These are phyloP conservation scores for Phaethornis superciliosus DNA, from an alignment of 2,113 vertebrate species.

Conservation along the genomic window DNA sequence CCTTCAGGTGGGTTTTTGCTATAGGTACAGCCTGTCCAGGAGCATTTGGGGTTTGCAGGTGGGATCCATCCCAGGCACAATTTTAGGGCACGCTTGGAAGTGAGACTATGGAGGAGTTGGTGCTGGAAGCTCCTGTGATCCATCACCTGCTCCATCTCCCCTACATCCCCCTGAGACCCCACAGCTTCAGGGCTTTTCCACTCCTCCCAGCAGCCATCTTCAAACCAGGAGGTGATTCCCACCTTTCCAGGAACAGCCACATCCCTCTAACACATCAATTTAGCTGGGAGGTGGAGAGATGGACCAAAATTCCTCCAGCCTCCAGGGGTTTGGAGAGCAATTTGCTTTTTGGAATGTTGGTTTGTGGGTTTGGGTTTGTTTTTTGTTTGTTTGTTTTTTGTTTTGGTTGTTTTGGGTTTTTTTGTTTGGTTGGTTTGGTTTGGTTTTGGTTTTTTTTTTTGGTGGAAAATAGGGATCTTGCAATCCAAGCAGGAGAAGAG, in stretches of 20 bases:
- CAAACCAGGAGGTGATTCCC: background rate
- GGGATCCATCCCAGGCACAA: background rate
- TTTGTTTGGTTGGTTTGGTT: too few species aligned
- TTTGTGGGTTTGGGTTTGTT: too few species aligned
- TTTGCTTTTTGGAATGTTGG: background rate
- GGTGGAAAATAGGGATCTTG: background rate
- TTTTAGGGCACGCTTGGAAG: background rate
- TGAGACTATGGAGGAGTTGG: background rate
- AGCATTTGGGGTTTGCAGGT: background rate
- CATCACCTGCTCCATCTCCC: fast-evolving
- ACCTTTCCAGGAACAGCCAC: background rate
- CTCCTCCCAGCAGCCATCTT: background rate
- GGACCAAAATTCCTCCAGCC: background rate
- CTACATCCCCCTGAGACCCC: background rate
- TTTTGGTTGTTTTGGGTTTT: too few species aligned
- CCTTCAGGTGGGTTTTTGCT: background rate
- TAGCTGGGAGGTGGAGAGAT: background rate
- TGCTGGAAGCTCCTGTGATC: background rate
- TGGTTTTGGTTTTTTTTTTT: too few species aligned
- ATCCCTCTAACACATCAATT: background rate
- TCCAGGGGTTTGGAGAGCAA: fast-evolving
- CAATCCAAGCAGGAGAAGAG: background rate
- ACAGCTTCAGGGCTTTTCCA: background rate
- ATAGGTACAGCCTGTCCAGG: background rate
- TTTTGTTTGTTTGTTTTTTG: too few species aligned